phyloP scores from a whole-genome alignment of 2,888 invertebrate species.

The Gastracanthus pulcherrimus region DNA sequence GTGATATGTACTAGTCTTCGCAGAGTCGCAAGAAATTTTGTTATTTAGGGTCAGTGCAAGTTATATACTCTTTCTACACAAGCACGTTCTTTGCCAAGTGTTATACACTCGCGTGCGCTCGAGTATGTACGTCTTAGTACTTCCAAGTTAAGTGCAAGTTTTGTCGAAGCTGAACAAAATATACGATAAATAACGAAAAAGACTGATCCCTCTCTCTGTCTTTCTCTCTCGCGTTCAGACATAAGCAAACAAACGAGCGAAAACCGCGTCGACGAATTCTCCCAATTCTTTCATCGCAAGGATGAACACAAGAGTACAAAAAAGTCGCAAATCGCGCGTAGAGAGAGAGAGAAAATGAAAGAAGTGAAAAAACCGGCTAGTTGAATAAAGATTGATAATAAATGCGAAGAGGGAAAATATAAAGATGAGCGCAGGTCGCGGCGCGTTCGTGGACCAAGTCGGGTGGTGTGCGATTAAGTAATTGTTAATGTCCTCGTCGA shows the following conservation, averaged over 20 bases:
- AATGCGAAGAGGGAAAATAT: neutral
- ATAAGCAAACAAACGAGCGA: neutral
- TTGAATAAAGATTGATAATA: neutral
- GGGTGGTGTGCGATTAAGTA: slow-evolving; percentile 42
- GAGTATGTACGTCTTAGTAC: slow-evolving; percentile 23
- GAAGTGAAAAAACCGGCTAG: slow-evolving; percentile 12
- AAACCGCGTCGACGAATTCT: slow-evolving; percentile 37
- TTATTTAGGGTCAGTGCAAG: slow-evolving; percentile 52
- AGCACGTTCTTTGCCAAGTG: slow-evolving; percentile 33
- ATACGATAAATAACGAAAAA: slow-evolving; percentile 20
- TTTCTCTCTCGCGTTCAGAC: slow-evolving; percentile 52
- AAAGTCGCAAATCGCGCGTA: slow-evolving; percentile 16
- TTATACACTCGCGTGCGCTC: slow-evolving; percentile 13
- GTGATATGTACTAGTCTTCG: slow-evolving; percentile 53
- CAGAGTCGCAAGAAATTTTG: slow-evolving; percentile 48
- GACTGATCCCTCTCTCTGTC: slow-evolving; percentile 58
- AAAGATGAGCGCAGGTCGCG: slow-evolving; percentile 44
- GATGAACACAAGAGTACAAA: slow-evolving; percentile 53
- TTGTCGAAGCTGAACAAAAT: slow-evolving; percentile 8
- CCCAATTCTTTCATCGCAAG: slow-evolving; percentile 37
- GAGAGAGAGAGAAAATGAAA: neutral
- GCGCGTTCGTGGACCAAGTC: slow-evolving; percentile 53
- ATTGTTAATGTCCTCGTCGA: slow-evolving; percentile 46
- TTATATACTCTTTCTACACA: slow-evolving; percentile 21
- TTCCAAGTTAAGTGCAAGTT: slow-evolving; percentile 43